Evolutionary conservation across 2,113 vertebrate genomes (phyloP).

Genomic region (Pao palembangensis): DNA sequence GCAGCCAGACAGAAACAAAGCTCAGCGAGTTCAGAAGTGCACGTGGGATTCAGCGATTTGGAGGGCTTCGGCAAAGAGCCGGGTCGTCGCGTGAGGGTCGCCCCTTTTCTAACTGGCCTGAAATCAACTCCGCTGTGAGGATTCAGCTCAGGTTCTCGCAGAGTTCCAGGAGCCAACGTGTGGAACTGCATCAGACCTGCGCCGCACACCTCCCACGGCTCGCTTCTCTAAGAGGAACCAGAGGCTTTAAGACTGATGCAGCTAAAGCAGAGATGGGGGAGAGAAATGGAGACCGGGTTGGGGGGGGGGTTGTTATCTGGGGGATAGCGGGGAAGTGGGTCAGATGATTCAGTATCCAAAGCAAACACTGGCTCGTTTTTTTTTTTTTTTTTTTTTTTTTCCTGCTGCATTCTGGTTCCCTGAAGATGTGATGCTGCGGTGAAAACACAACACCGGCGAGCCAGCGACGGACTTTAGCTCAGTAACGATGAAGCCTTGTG

Average conservation of each 20-base stretch:
- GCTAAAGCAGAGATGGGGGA: constrained; percentile 28
- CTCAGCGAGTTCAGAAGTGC: no score
- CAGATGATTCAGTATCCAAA: constrained; percentile 66
- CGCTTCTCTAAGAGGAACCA: constrained; percentile 27
- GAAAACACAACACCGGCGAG: constrained; percentile 16
- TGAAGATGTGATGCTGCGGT: constrained; percentile 43
- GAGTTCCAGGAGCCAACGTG: no score
- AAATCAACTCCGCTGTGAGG: no score
- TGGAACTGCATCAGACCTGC: constrained; percentile 26
- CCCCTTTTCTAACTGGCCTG: no score
- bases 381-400: neutral
- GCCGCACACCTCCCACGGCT: constrained; percentile 44
- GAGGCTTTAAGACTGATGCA: constrained; percentile 48
- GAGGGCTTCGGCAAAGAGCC: no score
- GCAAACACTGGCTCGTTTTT: constrained; percentile 60
- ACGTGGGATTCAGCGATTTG: no score
- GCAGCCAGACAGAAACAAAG: neutral
- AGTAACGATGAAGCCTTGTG: no score
- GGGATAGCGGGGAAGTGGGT: constrained; percentile 66
- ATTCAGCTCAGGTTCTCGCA: no score
- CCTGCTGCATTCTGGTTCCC: constrained; percentile 20
- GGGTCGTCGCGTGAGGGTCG: no score
- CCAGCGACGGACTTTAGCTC: neutral
- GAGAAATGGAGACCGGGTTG: constrained; percentile 12
- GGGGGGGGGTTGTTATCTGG: constrained; percentile 24